Conservation (phyloP, 2,797 vertebrate species). For the Acipenser ruthenus region DNA sequence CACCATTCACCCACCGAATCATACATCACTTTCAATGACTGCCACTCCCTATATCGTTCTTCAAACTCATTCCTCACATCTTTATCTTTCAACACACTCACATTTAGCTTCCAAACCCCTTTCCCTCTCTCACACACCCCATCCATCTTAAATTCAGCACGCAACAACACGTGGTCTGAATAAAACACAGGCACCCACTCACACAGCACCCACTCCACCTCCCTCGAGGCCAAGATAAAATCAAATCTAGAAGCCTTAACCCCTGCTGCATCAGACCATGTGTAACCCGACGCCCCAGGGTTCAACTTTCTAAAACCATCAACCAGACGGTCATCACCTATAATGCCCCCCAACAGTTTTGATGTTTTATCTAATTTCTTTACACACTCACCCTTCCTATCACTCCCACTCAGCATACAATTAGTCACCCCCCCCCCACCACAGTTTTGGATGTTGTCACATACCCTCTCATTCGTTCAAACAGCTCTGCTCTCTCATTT, state of each 20-base stretch:
- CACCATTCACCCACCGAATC: conserved; percentile 19
- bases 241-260: no score
- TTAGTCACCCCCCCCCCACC: not conserved
- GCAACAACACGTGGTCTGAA: no score
- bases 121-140: conserved; percentile 1
- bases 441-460: not conserved
- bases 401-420: not conserved
- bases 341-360: not conserved
- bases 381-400: not conserved
- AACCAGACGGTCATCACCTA: no score
- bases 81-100: not conserved
- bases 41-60: conserved; percentile 8
- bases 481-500: no score
- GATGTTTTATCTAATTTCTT: conserved; percentile 19
- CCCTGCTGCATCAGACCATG: not conserved
- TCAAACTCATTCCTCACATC: not conserved
- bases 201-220: no score
- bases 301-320: not conserved
- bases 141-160: not conserved
- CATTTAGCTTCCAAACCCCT: conserved; percentile 23
- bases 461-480: no score
- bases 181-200: no score
- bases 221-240: no score
- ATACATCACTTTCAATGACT: conserved; percentile 20
- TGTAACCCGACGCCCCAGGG: not conserved